Base-by-base conservation (phyloP, 2,113 vertebrate genomes). In the Burhinus bistriatus region DNA sequence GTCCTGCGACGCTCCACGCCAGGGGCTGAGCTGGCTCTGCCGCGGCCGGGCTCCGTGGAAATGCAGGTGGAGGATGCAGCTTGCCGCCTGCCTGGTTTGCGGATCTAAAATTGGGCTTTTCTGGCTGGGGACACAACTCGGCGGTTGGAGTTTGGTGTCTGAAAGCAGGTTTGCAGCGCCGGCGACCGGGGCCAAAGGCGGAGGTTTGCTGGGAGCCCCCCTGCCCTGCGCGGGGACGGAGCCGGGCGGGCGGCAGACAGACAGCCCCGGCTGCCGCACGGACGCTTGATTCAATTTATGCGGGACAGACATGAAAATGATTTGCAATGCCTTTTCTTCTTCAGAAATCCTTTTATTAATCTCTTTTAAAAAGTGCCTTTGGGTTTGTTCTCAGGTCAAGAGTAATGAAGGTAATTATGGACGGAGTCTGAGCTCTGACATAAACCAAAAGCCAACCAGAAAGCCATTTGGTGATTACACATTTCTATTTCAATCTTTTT, bases 321-420 rank as follows among this genome's bases (percentile, higher is more conserved):
- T 72, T 73, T 40, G 71, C 80, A 44, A 49, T 77, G 69, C 30
- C 45, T 51, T 92, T 58, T 38, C 55, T 94, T 90, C 75, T 84
- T 95, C 86, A 77, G 38, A 94, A 90, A 96, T 45, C 80, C 57
- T 44, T 68, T 71, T 78, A 76, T 94, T 95, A 70, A 95, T 95
- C 82, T 90, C 75, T 80, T 65, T 25, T 62, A 82, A 79, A 75
- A 47, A 90, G 94, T 91, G 68, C 73, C 83, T 85, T 77, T n/a
- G 88, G 81, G 85, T 93, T 27, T 57, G 44, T 83, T 97, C 77
- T 80, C 80, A 15, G 81, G 84, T 94, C 75, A 94, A 75, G 71
- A 52, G 62, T 92, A 97, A 97, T 91, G 64, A 94, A 96, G 73
- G 64, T 84, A 95, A 95, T 96, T 95, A 94, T 2, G 27, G 65